These are phyloP conservation scores for Diadumene lineata DNA, from an alignment of 92 coral and sea anemone genomes.

Conservation along the genomic window DNA sequence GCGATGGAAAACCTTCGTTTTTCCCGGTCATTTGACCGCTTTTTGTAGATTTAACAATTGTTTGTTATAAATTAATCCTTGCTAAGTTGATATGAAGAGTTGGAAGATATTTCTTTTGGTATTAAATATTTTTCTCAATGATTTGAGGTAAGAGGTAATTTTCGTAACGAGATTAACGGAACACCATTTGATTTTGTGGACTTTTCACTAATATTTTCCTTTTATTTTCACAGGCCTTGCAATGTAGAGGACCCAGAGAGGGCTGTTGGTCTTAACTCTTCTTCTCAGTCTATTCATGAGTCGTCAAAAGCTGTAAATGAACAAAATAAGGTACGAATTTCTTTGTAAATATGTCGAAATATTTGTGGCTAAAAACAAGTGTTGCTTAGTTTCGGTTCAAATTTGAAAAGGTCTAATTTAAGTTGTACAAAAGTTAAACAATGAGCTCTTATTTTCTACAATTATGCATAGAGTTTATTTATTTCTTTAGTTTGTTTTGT, in stretches of 20 bases:
- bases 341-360: constrained; percentile 1
- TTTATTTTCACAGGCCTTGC: constrained; percentile 9
- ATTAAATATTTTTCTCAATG: constrained; percentile 21
- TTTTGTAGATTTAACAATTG: constrained; percentile 23
- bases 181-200: not conserved
- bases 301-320: not conserved
- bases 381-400: not conserved
- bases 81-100: not conserved
- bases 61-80: not conserved
- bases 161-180: not conserved
- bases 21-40: constrained; percentile 25
- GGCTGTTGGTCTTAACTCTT: not conserved
- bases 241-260: constrained; percentile 14
- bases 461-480: not conserved
- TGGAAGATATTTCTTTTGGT: constrained; percentile 22
- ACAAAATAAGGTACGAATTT: constrained; percentile 14
- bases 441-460: not conserved
- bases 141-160: constrained; percentile 25
- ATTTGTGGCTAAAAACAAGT: not conserved
- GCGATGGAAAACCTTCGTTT: constrained; percentile 20
- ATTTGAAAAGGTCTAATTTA: not conserved
- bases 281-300: constrained; percentile 1
- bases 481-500: not conserved
- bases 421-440: not conserved
- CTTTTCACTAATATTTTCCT: not conserved